Base-by-base conservation (phyloP, 2,888 invertebrate species). In the Scaptomyza flava region DNA sequence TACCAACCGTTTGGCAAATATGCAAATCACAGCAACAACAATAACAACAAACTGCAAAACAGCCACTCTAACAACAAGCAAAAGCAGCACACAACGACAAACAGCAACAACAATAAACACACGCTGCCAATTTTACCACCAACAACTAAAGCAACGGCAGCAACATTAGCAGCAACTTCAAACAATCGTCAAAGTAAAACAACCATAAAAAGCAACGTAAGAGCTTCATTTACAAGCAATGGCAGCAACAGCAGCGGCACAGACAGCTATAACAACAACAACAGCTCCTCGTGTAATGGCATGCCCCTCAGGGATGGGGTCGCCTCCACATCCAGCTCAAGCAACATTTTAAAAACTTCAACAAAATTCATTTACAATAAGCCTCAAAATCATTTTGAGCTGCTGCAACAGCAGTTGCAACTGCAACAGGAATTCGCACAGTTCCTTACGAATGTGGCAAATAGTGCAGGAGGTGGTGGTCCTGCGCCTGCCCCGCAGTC, bases 351-450 rank as follows among this genome's bases (percentile, higher is more conserved):
- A 31, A 90, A 89, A 67, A 90, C 90, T 41, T 85, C 90, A 2
- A 89, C 89, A 23, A 90, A 90, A 67, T 90, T 90, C 64, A 89
- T 90, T 27, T 90, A 90, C 66, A 90, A 90, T 50, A 90, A 90
- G 68, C 90, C 90, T 20, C 90, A 90, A 60, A 90, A 90, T 76
- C 90, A 90, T 46, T 87, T 83, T 46, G 90, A 90, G 68, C 45
- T 90, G 72, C 54, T 90, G 67, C 90, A 90, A 66, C 90, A 90
- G 60, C 90, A 90, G 47, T 65, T 90, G 64, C 90, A 90, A 51
- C 68, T 90, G 79, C 90, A 90, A 53, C 90, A 90, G 69, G 90
- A 90, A 62, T 90, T 90, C 34, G 90, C 89, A 17, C 89, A 90
- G 56, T 79, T 90, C 43, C 75, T 90, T 36, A 89, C 89, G 6